These are phyloP conservation scores for Gortyna flavago DNA, from an alignment of 2,888 invertebrate genomes.

Conservation along the genomic window DNA sequence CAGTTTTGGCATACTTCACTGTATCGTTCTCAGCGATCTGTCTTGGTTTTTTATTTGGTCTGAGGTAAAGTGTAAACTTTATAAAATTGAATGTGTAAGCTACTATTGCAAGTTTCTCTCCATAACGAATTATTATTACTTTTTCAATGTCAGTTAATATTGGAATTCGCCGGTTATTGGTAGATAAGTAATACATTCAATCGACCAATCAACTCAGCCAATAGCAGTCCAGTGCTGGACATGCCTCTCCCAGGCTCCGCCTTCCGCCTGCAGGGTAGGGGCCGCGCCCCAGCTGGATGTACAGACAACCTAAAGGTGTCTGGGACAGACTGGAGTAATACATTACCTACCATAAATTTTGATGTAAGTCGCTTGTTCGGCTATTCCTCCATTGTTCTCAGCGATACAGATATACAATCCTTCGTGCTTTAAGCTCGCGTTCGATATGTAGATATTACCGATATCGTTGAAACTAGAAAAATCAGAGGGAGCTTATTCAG, in stretches of 20 bases:
- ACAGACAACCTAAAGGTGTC: no score
- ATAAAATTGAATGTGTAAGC: background rate
- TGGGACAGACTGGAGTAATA: background rate
- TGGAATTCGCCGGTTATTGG: background rate
- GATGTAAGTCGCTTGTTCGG: slow-evolving; percentile 80
- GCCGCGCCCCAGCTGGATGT: no score
- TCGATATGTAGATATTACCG: slow-evolving; percentile 82
- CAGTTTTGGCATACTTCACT: no score
- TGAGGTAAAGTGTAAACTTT: no score
- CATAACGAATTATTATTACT: background rate
- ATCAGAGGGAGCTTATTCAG: background rate
- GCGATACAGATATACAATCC: slow-evolving; percentile 90
- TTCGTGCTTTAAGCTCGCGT: slow-evolving; percentile 84
- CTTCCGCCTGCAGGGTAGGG: no score
- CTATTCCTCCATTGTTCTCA: slow-evolving; percentile 89
- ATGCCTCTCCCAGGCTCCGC: no score
- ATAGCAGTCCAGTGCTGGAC: no score
- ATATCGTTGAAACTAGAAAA: slow-evolving; percentile 79
- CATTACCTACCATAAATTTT: slow-evolving; percentile 79
- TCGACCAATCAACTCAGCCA: no score
- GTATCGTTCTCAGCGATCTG: no score
- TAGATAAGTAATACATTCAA: background rate
- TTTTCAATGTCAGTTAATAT: background rate
- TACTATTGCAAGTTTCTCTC: background rate
- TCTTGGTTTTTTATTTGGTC: no score